phyloP scores from a whole-genome alignment of 1,140 invertebrate genomes.

The Halesus radiatus region DNA sequence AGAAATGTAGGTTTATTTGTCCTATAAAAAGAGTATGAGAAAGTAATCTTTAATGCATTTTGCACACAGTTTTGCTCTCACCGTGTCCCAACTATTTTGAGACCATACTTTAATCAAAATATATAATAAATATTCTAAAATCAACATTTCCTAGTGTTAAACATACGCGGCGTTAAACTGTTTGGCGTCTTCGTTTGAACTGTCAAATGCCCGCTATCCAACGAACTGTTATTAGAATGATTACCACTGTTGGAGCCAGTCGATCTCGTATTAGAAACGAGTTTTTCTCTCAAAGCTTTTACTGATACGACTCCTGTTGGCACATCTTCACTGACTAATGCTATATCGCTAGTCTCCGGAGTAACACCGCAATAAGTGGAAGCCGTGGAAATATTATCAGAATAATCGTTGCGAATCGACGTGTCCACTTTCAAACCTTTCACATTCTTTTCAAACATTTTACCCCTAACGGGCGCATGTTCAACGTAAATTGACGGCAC shows the following conservation, averaged over 20 bases:
- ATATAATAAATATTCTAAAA: not conserved
- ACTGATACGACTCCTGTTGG: constrained; percentile 54
- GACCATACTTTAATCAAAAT: no score
- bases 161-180: constrained; percentile 9
- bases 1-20: no score
- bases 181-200: constrained; percentile 7
- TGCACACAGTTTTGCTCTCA: no score
- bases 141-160: not conserved
- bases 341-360: constrained; percentile 58
- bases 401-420: constrained; percentile 1
- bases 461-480: constrained; percentile 19
- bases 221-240: no score
- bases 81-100: no score
- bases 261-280: constrained; percentile 42
- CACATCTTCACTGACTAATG: constrained; percentile 45
- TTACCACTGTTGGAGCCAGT: not conserved
- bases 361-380: constrained; percentile 49
- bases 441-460: constrained; percentile 64
- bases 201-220: not conserved
- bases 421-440: constrained; percentile 66
- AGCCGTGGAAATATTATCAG: constrained; percentile 48
- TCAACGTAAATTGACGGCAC: constrained; percentile 36
- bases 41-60: no score
- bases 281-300: constrained; percentile 59
- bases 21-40: no score